Percentiles rank a stretch among this genome's conserved stretches.
These are phyloP conservation scores for Caenorhabditis sp. DNA, from an alignment of 2,888 invertebrate genomes.

Conservation along the genomic window DNA sequence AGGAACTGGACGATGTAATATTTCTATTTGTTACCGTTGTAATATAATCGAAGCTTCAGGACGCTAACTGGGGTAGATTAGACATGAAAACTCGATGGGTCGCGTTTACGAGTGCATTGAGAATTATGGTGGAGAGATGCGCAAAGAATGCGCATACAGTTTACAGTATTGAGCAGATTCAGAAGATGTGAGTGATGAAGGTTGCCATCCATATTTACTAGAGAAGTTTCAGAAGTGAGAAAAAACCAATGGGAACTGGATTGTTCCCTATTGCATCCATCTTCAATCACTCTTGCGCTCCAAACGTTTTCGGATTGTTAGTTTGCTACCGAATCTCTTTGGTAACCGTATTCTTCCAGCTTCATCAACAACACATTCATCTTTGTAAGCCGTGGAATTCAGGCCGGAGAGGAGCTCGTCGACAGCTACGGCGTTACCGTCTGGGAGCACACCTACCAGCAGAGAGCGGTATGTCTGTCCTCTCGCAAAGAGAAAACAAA, in stretches of 20 bases:
- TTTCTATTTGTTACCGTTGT: neutral
- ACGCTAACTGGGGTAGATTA: constrained; percentile 50
- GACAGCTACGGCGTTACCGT: constrained; percentile 67
- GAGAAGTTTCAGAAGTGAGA: constrained; percentile 30
- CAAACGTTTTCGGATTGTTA: constrained; percentile 65
- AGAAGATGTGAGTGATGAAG: constrained; percentile 36
- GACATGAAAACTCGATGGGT: constrained; percentile 8
- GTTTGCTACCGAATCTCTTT: no score
- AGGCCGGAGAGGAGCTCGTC: constrained; percentile 65
- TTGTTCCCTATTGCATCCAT: constrained; percentile 66
- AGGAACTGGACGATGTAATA: constrained; percentile 17
- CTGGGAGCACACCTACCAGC: constrained; percentile 11
- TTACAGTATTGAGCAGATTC: constrained; percentile 38
- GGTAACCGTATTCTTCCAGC: constrained; percentile 37
- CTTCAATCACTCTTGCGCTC: constrained; percentile 68
- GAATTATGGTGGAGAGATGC: constrained; percentile 51
- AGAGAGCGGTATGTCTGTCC: constrained; percentile 52
- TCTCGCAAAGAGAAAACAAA: no score
- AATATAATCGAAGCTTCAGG: constrained; percentile 5
- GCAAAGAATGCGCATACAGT: constrained; percentile 58
- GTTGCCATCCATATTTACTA: no score
- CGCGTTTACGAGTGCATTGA: constrained; percentile 32
- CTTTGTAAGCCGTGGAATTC: constrained; percentile 60
- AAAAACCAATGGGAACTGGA: constrained; percentile 61
- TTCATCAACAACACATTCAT: constrained; percentile 60